Conservation (phyloP, 1,140 invertebrate species). For the Zophobas morio region DNA sequence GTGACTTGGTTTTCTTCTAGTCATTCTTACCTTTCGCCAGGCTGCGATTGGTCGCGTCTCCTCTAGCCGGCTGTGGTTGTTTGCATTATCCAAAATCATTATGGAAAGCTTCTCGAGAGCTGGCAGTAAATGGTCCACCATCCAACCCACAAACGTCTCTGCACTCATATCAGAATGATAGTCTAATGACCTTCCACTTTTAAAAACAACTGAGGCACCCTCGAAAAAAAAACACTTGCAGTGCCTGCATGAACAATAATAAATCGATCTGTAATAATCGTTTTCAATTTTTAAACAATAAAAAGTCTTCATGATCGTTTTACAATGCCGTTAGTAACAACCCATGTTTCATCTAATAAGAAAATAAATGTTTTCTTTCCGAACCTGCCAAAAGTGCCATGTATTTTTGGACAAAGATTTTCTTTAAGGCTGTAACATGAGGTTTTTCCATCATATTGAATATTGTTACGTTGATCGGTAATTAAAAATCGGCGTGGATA, state of each 20-base stretch:
- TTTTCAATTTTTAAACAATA: background rate
- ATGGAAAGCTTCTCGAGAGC: background rate
- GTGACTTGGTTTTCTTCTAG: background rate
- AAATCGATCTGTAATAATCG: background rate
- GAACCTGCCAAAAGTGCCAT: background rate
- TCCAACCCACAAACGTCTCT: background rate
- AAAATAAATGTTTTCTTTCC: background rate
- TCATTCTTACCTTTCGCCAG: background rate
- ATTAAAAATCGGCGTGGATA: background rate
- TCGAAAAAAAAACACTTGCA: background rate
- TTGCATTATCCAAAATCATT: background rate
- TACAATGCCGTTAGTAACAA: slow-evolving; percentile 11
- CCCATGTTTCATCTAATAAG: slow-evolving; percentile 32
- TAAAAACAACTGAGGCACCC: background rate
- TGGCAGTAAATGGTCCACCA: background rate
- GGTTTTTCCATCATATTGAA: background rate
- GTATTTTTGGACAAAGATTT: background rate
- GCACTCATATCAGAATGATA: background rate
- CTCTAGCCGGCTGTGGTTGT: background rate
- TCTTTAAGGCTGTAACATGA: background rate
- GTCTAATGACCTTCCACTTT: background rate
- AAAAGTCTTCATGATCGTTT: slow-evolving; percentile 7
- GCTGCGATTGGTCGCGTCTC: background rate
- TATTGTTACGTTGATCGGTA: background rate
- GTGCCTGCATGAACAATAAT: background rate